These are phyloP conservation scores for Drosophila parvula DNA, from an alignment of 1,140 invertebrate genomes.

Conservation along the genomic window DNA sequence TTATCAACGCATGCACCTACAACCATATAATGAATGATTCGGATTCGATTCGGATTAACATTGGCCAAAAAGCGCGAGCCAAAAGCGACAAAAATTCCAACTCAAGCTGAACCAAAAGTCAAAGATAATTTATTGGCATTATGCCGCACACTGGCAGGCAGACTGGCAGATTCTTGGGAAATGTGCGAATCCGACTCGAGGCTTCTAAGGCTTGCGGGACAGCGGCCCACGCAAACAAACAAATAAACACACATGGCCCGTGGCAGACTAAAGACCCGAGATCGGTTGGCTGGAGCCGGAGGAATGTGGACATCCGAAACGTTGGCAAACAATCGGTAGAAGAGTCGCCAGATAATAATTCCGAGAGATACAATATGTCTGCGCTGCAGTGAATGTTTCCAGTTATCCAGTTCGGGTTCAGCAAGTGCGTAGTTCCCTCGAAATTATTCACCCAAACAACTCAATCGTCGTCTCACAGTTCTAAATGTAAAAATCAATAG, in stretches of 20 bases:
- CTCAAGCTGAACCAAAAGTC: conserved; percentile 17
- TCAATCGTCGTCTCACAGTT: conserved; percentile 8
- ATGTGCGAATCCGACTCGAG: conserved; percentile 16
- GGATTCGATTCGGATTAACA: no score
- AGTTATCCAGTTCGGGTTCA: background rate
- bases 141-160: background rate
- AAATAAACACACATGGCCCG: background rate
- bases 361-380: conserved; percentile 11
- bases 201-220: conserved; percentile 1
- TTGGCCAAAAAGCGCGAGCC: conserved; percentile 1
- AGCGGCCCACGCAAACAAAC: conserved; percentile 20
- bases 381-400: conserved; percentile 8
- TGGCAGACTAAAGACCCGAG: background rate
- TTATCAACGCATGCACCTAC: background rate
- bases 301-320: conserved; percentile 18
- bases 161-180: conserved; percentile 15
- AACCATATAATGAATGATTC: conserved; percentile 5
- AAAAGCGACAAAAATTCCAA: conserved; percentile 3
- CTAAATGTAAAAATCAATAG: conserved; percentile 28
- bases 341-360: conserved; percentile 8
- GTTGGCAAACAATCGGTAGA: conserved; percentile 15
- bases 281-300: conserved; percentile 4
- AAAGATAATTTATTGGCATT: conserved; percentile 25
- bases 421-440: conserved; percentile 22
- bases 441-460: background rate